Percentiles rank a stretch among this genome's conserved stretches.
Evolutionary conservation across 2,113 vertebrate genomes (phyloP).

Genomic region (Addax nasomaculatus): DNA sequence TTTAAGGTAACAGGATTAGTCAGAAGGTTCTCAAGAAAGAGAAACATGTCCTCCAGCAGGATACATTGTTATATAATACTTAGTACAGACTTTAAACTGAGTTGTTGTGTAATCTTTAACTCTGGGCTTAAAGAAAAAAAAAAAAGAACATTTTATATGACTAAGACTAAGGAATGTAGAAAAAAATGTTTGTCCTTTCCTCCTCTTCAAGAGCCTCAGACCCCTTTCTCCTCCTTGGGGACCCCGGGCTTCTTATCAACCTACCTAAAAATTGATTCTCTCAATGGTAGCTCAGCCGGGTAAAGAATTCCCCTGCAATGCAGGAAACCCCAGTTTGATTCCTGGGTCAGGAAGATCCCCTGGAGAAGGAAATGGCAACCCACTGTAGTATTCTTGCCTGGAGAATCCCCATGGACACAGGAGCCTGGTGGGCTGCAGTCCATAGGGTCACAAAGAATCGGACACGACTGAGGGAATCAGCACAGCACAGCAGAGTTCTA

Average conservation of each 20-base stretch:
- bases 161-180: background rate
- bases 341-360: background rate
- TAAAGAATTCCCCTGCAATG: background rate
- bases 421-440: background rate
- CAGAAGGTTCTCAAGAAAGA: background rate
- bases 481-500: background rate
- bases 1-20: background rate
- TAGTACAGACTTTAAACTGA: background rate
- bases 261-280: background rate
- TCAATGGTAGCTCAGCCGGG: background rate
- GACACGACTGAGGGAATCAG: background rate
- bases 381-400: background rate
- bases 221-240: background rate
- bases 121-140: background rate
- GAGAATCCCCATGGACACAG: background rate
- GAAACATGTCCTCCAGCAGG: background rate
- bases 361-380: background rate
- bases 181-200: background rate
- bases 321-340: background rate
- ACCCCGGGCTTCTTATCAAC: background rate
- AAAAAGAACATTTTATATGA: background rate
- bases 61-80: background rate
- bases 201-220: background rate
- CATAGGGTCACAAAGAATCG: background rate
- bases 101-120: background rate